Conservation (phyloP, 2,113 vertebrate genomes). For the Chaetodon trifascialis region DNA sequence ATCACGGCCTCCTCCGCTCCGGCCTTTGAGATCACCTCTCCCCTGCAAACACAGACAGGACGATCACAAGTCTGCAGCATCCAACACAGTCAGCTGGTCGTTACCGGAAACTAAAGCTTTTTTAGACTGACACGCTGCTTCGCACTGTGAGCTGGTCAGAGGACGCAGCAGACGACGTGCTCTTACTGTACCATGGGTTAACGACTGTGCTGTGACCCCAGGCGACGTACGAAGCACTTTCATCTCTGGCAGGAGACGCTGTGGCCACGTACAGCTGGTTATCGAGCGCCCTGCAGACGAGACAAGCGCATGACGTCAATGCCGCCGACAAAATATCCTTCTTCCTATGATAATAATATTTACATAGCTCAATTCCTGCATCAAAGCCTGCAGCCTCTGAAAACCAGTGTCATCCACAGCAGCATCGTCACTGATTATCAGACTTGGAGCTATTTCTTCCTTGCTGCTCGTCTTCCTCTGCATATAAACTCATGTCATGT, state of each 20-base stretch:
- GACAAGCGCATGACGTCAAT: not conserved
- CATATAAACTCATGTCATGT: not conserved
- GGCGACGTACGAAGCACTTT: slow-evolving; percentile 90
- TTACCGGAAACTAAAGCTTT: too few relatives aligned
- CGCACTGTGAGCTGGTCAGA: not conserved
- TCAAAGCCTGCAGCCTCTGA: too few relatives aligned
- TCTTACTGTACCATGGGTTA: slow-evolving; percentile 89
- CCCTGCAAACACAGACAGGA: slow-evolving; percentile 85
- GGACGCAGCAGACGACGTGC: too few relatives aligned
- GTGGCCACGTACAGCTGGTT: slow-evolving; percentile 95
- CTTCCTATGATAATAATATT: too few relatives aligned
- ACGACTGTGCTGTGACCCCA: slow-evolving; percentile 98
- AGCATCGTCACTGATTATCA: too few relatives aligned
- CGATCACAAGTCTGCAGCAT: slow-evolving; percentile 1
- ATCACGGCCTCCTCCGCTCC: slow-evolving; percentile 88
- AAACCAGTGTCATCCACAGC: too few relatives aligned
- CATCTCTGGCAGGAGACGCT: slow-evolving; percentile 94
- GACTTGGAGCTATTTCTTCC: not conserved
- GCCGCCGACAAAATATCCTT: not conserved
- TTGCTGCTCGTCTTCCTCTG: not conserved
- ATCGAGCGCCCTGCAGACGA: slow-evolving; percentile 89
- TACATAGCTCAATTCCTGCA: too few relatives aligned
- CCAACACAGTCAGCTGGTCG: not conserved
- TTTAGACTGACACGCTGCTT: too few relatives aligned
- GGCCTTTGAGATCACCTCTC: slow-evolving; percentile 93